Evolutionary conservation across 2,888 invertebrate species (phyloP), one percentile per base, ranked within the genome.

Genomic region (Erebia aethiops): DNA sequence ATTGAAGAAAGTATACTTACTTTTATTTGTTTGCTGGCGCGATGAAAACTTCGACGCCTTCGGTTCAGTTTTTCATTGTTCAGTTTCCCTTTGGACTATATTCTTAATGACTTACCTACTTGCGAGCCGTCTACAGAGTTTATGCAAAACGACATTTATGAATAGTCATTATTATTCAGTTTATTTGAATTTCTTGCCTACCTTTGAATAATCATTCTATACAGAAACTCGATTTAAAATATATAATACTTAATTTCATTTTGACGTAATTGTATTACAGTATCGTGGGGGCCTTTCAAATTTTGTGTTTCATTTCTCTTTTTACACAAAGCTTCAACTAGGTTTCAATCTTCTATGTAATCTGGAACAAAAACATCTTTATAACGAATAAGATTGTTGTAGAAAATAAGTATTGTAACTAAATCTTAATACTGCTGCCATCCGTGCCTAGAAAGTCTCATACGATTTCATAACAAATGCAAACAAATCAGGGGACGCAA

Each of bases 401-500:
- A 62, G 49, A 62, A 49, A 62, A 26, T 62, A 49, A 62, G 21
- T 49, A 49, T 14, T 21, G 14, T 49, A 67, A 35, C 62, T 62
- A 62, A 62, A 62, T 62, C 9, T 18, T 16, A 57, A 67, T 49
- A 69, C 57, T 57, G 63, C 7, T 35, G 8, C 54, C 13, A 13
- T 71, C 63, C 51, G 63, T 64, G 65, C 35, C 65, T 49, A 70
- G 57, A 71, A 67, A 63, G 26, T 51, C 60, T 57, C 41, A 67
- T 67, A 14, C 21, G 52, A 67, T 67, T 57, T 64, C 51, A 67
- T 73, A 69, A 69, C 18, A 21, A 61, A 57, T 52, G 67, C 46
- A 73, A 67, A 65, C 60, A 70, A 69, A 64, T 67, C 49, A 67
- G 58, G 10, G 18, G 58, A 67, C 62, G 58, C 46, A 64, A 60